Evolutionary conservation across 2,888 invertebrate genomes (phyloP).

Genomic region (Dicyrtoma fusca): DNA sequence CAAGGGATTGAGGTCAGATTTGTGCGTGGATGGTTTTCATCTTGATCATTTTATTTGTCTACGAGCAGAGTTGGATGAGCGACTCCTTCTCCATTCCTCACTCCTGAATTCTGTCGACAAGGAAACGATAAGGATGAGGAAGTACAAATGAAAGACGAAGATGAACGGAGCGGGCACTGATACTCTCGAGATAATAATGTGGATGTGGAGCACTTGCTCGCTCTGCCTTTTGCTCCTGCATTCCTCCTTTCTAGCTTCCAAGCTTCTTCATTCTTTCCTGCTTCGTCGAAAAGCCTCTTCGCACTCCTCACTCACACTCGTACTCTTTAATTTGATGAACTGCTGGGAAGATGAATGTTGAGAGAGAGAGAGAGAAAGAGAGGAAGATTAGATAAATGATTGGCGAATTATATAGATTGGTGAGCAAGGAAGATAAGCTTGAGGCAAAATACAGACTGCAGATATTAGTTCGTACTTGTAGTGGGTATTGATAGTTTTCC

Average conservation of each 20-base stretch:
- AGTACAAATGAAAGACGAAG: neutral
- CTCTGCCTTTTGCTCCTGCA: too few relatives aligned
- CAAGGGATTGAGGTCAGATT: slow-evolving; percentile 16
- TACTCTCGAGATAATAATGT: neutral
- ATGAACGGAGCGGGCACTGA: slow-evolving; percentile 16
- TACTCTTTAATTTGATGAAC: slow-evolving; percentile 13
- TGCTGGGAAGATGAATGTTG: neutral
- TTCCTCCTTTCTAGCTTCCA: too few relatives aligned
- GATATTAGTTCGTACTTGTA: too few relatives aligned
- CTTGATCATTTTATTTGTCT: slow-evolving; percentile 5
- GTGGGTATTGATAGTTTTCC: slow-evolving; percentile 7
- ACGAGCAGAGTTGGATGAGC: too few relatives aligned
- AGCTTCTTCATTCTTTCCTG: neutral
- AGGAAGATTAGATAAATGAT: neutral
- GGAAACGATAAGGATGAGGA: slow-evolving; percentile 23
- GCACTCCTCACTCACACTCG: too few relatives aligned
- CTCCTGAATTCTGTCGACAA: slow-evolving; percentile 2
- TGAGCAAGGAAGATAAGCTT: neutral
- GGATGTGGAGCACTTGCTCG: slow-evolving; percentile 23
- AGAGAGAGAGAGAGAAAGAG: neutral
- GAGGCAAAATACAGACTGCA: too few relatives aligned
- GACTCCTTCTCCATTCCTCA: neutral
- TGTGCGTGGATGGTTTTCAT: neutral
- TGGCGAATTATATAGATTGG: slow-evolving; percentile 16
- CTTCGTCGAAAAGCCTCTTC: too few relatives aligned